Percentiles rank a stretch among this genome's conserved stretches.
phyloP scores from a whole-genome alignment of 2,113 vertebrate species.

The Passer domesticus region DNA sequence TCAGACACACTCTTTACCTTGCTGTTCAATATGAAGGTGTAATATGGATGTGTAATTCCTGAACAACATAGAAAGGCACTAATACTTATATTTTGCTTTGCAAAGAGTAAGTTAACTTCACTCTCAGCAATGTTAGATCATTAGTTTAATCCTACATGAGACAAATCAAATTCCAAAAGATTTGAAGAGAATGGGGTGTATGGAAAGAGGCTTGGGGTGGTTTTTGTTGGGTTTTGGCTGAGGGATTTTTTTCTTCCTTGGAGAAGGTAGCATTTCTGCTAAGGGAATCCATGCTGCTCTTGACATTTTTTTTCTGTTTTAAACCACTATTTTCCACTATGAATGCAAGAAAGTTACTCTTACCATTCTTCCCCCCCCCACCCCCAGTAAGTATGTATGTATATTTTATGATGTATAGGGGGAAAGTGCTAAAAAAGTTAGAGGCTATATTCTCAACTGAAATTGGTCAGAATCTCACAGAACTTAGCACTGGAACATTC shows the following conservation, averaged over 20 bases:
- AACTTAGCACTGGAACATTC: neutral
- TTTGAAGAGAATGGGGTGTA: neutral
- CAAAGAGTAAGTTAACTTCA: neutral
- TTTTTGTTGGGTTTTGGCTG: neutral
- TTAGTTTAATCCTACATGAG: neutral
- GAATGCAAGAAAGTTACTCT: neutral
- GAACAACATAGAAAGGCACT: neutral
- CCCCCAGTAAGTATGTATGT: neutral
- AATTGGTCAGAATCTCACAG: neutral
- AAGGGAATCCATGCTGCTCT: neutral
- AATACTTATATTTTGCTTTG: neutral
- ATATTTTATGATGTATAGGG: neutral
- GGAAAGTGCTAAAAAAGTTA: neutral
- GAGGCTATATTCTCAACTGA: neutral
- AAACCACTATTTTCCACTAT: neutral
- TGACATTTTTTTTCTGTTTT: neutral
- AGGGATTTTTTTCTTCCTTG: neutral
- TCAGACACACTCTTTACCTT: neutral
- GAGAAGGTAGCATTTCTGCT: neutral
- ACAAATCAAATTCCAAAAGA: neutral
- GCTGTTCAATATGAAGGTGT: neutral
- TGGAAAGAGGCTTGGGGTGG: neutral
- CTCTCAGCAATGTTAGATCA: neutral
- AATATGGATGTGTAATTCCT: neutral
- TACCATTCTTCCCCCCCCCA: rapidly evolving